Base-by-base conservation (phyloP, 2,113 vertebrate species). In the Plecturocebus donacophilus region DNA sequence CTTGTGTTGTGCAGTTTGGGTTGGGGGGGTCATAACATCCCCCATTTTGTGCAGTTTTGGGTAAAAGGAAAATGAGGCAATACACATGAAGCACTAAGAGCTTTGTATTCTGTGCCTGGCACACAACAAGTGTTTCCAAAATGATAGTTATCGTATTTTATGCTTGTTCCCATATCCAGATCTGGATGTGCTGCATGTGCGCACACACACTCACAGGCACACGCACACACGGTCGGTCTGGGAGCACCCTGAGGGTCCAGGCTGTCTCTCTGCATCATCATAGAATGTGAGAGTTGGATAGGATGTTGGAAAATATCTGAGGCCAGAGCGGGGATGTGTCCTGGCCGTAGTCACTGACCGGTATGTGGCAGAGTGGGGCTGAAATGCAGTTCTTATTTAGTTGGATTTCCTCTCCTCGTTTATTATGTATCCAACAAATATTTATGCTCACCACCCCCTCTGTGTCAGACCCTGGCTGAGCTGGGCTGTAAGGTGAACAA, bases 221-320 rank as follows among this genome's bases (percentile, higher is more conserved):
- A n/a, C 2, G 11, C 8, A 23, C 25, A 25, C 3, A 13, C 49
- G 71, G 86, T 13, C 32, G 17, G 58, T 70, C 30, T 27, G 56
- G 71, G 47, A 71, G 42, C 32, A 32, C 19, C 68, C 76, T 4
- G 54, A 40, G 40, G 77, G 35, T 27, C 56, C 1, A 49, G 61
- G 25, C 83, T 14, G 6, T 19, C 16, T 54, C 71, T 61, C 35
- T 68, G 38, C 32, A 56, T 47, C 66, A 19, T 85, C 85, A 20
- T 0, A 84, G 38, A 27, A n/a, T 35, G 47, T 27, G 21, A 49
- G 58, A 90, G 49, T 52, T 91, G 71, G 88, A 70, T 3, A 54
- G 45, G 52, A 89, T 8, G 2, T 10, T 56, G 87, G 97, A 95
- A 97, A 96, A 84, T 77, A 49, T 68, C 85, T 47, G 71, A 94